A percentile compares a stretch with the other conserved stretches of the same genome.
These are phyloP conservation scores for Agrochola circellaris DNA, from an alignment of 2,888 invertebrate species.

Conservation along the genomic window DNA sequence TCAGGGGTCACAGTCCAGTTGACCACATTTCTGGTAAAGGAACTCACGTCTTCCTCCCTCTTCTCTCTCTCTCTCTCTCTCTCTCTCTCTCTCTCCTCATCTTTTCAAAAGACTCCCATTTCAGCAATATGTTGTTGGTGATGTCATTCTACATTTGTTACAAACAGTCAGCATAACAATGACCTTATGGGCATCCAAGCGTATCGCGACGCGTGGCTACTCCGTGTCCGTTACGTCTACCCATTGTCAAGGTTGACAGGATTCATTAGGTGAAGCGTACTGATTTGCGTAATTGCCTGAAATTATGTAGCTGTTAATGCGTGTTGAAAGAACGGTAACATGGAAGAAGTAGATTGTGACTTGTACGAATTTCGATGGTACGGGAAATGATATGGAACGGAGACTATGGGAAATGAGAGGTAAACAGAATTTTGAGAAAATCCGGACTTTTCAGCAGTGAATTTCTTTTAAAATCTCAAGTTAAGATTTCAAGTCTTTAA, in stretches of 20 bases:
- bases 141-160: conserved; percentile 41
- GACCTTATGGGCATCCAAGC: conserved; percentile 67
- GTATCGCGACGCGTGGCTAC: conserved; percentile 64
- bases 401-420: neutral
- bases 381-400: neutral
- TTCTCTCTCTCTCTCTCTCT: no score
- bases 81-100: neutral
- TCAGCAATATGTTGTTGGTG: conserved; percentile 12
- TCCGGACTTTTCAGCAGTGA: no score
- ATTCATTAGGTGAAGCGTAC: conserved; percentile 60
- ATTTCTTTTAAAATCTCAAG: neutral
- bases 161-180: conserved; percentile 56
- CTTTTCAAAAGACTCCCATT: neutral
- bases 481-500: neutral
- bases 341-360: conserved; percentile 37
- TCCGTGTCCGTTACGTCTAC: conserved; percentile 67
- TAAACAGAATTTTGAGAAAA: neutral
- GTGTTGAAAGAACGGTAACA: conserved; percentile 44
- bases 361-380: neutral
- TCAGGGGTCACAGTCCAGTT: no score
- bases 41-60: no score
- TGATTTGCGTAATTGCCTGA: conserved; percentile 47
- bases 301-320: conserved; percentile 50
- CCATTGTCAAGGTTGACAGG: conserved; percentile 74
- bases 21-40: neutral